Percentiles rank a stretch among this genome's conserved stretches.
phyloP scores from a whole-genome alignment of 2,888 invertebrate genomes.

The Drosophila neutralis region DNA sequence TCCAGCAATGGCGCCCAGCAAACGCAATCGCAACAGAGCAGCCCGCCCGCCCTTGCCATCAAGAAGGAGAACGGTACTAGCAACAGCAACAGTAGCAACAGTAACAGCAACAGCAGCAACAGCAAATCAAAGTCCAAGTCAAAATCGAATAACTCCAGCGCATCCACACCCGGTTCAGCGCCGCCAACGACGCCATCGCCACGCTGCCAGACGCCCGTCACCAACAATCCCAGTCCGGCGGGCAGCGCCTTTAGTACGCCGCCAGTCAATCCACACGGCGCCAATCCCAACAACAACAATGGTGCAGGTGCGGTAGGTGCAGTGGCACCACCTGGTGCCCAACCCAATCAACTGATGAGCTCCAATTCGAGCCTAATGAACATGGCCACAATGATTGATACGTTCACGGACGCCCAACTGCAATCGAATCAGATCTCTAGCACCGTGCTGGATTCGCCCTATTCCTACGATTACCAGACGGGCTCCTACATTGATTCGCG shows the following conservation, averaged over 20 bases:
- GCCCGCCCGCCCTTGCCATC: conserved; percentile 62
- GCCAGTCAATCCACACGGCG: conserved; percentile 82
- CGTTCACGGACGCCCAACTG: conserved; percentile 91
- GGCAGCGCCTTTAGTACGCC: conserved; percentile 85
- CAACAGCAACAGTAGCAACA: conserved; percentile 34
- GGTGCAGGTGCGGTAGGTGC: conserved; percentile 27
- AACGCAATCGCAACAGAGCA: conserved; percentile 58
- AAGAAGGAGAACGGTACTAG: conserved; percentile 73
- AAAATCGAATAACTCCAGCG: conserved; percentile 74
- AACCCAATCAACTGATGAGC: conserved; percentile 84
- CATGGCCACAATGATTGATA: conserved; percentile 91
- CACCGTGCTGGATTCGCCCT: conserved; percentile 91
- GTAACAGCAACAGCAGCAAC: conserved; percentile 41
- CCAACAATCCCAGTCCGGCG: conserved; percentile 87
- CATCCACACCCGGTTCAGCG: conserved; percentile 77
- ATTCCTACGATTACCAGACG: conserved; percentile 87
- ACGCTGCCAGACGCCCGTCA: conserved; percentile 85
- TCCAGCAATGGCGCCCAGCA: conserved; percentile 61
- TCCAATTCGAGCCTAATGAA: conserved; percentile 87
- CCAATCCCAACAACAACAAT: conserved; percentile 56
- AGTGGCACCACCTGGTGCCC: conserved; percentile 61
- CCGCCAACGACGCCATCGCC: conserved; percentile 84
- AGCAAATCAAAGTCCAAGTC: conserved; percentile 80
- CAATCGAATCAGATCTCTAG: conserved; percentile 95
- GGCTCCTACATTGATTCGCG: conserved; percentile 87